phyloP scores from a whole-genome alignment of 2,888 invertebrate genomes.

The Antheraea yamamai region DNA sequence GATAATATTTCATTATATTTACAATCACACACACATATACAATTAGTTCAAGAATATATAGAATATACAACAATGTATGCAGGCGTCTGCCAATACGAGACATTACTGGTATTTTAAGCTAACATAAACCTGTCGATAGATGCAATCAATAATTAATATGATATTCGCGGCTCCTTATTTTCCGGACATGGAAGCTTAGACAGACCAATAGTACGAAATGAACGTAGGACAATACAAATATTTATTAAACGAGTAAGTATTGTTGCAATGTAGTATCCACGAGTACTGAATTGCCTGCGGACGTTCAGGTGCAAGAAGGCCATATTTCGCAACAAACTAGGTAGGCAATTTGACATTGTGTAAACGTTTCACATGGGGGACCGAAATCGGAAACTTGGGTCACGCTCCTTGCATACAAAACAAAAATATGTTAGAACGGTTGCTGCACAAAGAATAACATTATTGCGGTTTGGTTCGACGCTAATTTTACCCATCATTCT shows the following conservation, averaged over 20 bases:
- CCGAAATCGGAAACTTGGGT: constrained; percentile 71
- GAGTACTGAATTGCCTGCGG: constrained; percentile 30
- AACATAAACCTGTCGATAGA: neutral
- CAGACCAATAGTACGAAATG: neutral
- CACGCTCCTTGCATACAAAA: constrained; percentile 70
- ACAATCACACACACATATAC: neutral
- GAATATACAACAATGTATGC: neutral
- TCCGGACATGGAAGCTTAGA: neutral
- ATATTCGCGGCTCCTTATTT: neutral
- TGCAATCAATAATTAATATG: neutral
- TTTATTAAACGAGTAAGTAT: neutral
- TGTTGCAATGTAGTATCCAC: constrained; percentile 30
- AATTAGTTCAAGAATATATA: neutral
- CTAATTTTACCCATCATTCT: constrained; percentile 9
- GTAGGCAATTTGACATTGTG: constrained; percentile 74
- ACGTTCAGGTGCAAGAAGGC: constrained; percentile 52
- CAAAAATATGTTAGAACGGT: constrained; percentile 33
- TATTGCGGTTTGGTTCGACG: constrained; percentile 6
- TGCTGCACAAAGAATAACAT: constrained; percentile 35
- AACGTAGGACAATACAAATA: neutral
- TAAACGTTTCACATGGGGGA: constrained; percentile 69
- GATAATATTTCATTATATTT: neutral
- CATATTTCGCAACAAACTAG: constrained; percentile 46
- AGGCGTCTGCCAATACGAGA: no score
- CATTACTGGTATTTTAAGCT: no score